Evolutionary conservation across 2,113 vertebrate species (phyloP).

Genomic region (Petaurus breviceps): DNA sequence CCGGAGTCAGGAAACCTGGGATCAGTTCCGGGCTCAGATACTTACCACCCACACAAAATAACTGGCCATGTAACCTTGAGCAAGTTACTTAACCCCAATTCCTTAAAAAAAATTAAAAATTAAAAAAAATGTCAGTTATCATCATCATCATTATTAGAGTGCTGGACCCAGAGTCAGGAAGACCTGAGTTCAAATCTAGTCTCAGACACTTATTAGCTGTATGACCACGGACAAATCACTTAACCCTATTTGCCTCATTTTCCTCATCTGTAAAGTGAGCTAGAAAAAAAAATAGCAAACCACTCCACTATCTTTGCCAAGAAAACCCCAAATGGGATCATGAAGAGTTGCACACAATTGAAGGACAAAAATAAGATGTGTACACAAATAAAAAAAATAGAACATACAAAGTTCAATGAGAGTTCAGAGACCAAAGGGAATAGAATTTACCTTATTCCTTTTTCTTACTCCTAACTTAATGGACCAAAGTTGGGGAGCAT

Average conservation of each 20-base stretch:
- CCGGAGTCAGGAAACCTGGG: too few species aligned
- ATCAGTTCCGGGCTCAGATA: too few species aligned
- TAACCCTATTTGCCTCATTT: not conserved
- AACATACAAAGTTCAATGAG: too few species aligned
- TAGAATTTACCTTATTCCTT: not conserved
- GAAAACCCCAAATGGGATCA: not conserved
- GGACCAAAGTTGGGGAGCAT: not conserved
- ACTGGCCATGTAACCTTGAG: too few species aligned
- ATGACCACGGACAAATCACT: not conserved
- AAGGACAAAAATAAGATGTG: not conserved
- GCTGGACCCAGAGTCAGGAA: not conserved
- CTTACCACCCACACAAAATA: too few species aligned
- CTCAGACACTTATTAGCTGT: too few species aligned
- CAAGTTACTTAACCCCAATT: too few species aligned
- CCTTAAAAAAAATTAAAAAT: too few species aligned
- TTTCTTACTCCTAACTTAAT: not conserved
- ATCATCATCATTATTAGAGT: not conserved
- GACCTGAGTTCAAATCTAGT: not conserved
- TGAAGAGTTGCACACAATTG: not conserved
- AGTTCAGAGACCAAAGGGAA: too few species aligned
- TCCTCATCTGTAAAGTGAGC: not conserved
- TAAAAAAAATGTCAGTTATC: not conserved
- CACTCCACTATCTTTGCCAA: not conserved
- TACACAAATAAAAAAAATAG: too few species aligned
- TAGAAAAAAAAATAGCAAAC: not conserved